phyloP scores from a whole-genome alignment of 2,888 invertebrate genomes.

The Clitarchus hookeri region DNA sequence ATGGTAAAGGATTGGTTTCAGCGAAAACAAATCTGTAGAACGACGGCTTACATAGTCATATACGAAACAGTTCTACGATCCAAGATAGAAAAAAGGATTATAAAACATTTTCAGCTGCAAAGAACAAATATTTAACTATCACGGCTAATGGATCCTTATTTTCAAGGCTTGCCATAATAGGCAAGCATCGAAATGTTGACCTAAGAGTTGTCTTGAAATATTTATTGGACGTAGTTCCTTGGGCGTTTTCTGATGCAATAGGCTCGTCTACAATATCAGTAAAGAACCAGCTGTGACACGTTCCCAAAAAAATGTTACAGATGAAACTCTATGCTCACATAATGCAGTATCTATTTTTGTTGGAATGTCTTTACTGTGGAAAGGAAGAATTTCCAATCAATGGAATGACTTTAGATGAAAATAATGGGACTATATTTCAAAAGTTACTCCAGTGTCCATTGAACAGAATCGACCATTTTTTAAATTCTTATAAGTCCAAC shows the following conservation, averaged over 20 bases:
- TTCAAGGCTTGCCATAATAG: no score
- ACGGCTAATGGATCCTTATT: no score
- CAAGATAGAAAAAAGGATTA: neutral
- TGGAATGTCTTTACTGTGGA: neutral
- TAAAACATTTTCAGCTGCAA: neutral
- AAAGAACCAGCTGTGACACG: neutral
- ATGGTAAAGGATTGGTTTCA: neutral
- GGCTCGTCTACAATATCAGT: neutral
- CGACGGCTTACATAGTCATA: neutral
- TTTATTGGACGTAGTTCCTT: neutral
- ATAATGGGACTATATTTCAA: no score
- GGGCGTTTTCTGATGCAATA: neutral
- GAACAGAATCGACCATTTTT: no score
- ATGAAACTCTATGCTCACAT: neutral
- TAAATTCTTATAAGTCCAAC: no score
- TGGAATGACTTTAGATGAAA: no score
- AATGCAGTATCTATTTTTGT: neutral
- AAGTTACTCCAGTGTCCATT: no score
- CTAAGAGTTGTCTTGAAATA: neutral
- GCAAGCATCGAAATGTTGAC: no score
- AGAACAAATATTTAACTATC: neutral
- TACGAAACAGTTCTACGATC: conserved; percentile 16
- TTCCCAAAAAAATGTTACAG: neutral
- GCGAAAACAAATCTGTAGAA: neutral
- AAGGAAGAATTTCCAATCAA: neutral